Base-by-base conservation (phyloP, 1,140 invertebrate genomes). In the Matsumurasca onukii region DNA sequence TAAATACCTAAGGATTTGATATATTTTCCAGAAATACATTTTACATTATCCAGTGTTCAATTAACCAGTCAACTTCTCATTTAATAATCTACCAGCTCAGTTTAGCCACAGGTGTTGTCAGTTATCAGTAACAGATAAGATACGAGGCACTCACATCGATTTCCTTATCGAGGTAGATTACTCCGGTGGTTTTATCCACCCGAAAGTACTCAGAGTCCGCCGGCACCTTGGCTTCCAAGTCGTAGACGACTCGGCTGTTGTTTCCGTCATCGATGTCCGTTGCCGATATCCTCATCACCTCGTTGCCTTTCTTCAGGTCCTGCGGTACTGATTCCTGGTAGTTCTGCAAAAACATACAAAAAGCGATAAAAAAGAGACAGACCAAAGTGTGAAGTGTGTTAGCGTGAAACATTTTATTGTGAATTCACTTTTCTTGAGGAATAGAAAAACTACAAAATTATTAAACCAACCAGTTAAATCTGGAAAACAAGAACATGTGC, bases 221-320 rank as follows among this genome's bases (percentile, higher is more conserved):
- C 1, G 77, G 71, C 20, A 66, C 65, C 71, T 83, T 85, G 9
- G 82, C 76, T 29, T 86, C 78, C 31, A 93, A 77, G 67, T 84
- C 85, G 75, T 88, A 89, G 5, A 78, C 75, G 2, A 95, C 85
- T 70, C 88, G 87, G 34, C 91, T 92, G 80, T 94, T 94, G 73
- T 91, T 87, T 9, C 92, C 91, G 75, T 94, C 91, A 76, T 95
- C 93, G 68, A 93, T 89, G 78, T 95, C 93, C 15, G 91, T 94
- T 1, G 93, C 92, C 45, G 92, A 92, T 76, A 94, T 91, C 76
- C 91, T 83, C 90, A 93, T 92, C 39, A 94, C 91, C 75, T 92
- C 89, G 49, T 84, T 81, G n/a, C 83, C 84, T 29, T 84, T 78
- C 15, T 80, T 78, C 65, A 89, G 79, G 81, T 93, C 91, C 83